Conservation (phyloP, 2,797 vertebrate species). For the Syngnathus rostellatus region DNA sequence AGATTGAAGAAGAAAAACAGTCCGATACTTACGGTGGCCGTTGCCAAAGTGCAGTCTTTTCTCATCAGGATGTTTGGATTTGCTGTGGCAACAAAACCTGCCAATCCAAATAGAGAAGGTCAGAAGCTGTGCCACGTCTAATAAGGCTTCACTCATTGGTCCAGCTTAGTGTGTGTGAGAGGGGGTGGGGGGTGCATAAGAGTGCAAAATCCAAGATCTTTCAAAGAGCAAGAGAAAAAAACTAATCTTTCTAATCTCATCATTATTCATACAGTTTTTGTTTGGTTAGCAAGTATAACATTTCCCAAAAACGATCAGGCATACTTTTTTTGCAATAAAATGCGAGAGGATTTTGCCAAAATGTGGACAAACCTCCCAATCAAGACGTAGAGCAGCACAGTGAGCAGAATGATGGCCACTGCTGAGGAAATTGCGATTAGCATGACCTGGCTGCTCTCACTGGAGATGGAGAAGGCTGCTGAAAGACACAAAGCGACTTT, state of each 20-base stretch:
- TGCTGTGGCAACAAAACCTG: constrained; percentile 93
- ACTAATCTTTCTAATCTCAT: too few relatives aligned
- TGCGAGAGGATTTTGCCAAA: not conserved
- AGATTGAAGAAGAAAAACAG: constrained; percentile 9
- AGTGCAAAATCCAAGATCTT: constrained; percentile 46
- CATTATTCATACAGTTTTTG: too few relatives aligned
- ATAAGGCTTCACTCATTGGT: constrained; percentile 38
- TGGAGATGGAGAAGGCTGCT: constrained; percentile 94
- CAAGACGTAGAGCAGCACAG: constrained; percentile 85
- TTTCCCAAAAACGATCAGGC: too few relatives aligned
- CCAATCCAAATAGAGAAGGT: constrained; percentile 61
- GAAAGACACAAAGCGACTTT: constrained; percentile 29
- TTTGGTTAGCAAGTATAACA: too few relatives aligned
- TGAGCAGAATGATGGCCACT: constrained; percentile 89
- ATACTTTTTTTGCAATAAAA: too few relatives aligned
- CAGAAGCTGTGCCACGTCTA: constrained; percentile 51
- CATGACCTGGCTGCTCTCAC: constrained; percentile 92
- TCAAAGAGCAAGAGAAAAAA: constrained; percentile 11
- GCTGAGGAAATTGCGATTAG: constrained; percentile 91
- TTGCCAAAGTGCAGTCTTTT: constrained; percentile 97
- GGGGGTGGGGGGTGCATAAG: not conserved
- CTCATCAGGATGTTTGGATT: constrained; percentile 91
- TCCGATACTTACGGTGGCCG: constrained; percentile 83
- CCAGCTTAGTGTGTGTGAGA: constrained; percentile 9
- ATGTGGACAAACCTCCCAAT: constrained; percentile 81